A percentile compares a stretch with the other conserved stretches of the same genome.
These are phyloP conservation scores for Epistrophella euchroma DNA, from an alignment of 2,888 invertebrate species.

Conservation along the genomic window DNA sequence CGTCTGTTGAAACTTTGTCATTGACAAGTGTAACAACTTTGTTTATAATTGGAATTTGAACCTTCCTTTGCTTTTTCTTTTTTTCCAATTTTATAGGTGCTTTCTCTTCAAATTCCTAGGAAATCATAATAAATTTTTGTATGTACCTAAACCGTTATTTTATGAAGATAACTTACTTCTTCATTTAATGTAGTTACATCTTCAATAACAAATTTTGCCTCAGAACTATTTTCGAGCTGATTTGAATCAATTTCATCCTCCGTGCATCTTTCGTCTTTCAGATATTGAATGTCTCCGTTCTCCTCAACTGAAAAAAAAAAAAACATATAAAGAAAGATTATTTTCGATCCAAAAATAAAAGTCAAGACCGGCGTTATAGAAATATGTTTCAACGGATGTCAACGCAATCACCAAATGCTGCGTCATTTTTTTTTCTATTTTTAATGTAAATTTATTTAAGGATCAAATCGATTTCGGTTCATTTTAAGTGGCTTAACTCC, in stretches of 20 bases:
- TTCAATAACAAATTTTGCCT: neutral
- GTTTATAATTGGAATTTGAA: neutral
- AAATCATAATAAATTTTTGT: neutral
- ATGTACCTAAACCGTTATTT: neutral
- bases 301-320: constrained; percentile 80
- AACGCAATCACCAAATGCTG: no score
- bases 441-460: no score
- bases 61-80: neutral
- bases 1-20: constrained; percentile 77
- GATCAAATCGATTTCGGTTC: no score
- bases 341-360: no score
- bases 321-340: no score
- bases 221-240: neutral
- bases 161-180: neutral
- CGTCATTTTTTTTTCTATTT: no score
- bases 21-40: constrained; percentile 10
- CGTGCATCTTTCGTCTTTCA: constrained; percentile 80
- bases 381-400: no score
- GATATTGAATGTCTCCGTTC: constrained; percentile 81
- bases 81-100: neutral
- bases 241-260: constrained; percentile 44
- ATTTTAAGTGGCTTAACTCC: no score
- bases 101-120: neutral
- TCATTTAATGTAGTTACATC: neutral
- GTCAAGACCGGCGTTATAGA: no score